Evolutionary conservation across 2,797 vertebrate genomes (phyloP).

Genomic region (Coregonus ussuriensis): DNA sequence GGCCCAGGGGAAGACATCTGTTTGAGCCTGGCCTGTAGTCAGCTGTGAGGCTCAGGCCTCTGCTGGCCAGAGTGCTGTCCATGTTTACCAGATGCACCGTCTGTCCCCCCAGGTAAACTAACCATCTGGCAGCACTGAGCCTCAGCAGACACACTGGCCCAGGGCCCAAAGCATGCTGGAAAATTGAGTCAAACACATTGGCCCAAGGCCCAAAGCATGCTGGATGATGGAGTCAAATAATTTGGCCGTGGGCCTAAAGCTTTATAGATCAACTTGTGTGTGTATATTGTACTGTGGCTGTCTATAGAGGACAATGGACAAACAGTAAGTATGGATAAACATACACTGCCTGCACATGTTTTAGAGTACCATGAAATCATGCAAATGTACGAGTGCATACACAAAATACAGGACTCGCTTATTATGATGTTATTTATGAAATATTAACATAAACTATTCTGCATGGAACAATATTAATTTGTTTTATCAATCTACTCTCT

Average conservation of each 20-base stretch:
- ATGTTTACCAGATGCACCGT: slow-evolving; percentile 70
- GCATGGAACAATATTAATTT: background rate
- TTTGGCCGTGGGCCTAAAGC: background rate
- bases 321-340: background rate
- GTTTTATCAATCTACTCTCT: background rate
- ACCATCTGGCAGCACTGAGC: slow-evolving; percentile 62
- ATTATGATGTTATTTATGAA: background rate
- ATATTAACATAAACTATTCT: background rate
- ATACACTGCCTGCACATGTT: background rate
- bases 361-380: background rate
- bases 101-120: slow-evolving; percentile 64
- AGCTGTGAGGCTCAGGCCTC: slow-evolving; percentile 47
- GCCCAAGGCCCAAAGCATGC: background rate
- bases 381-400: background rate
- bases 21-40: slow-evolving; percentile 58
- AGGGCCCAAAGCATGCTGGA: slow-evolving; percentile 42
- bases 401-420: no score
- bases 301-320: background rate
- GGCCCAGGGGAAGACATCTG: slow-evolving; percentile 64
- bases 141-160: slow-evolving; percentile 56
- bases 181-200: slow-evolving; percentile 31
- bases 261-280: background rate
- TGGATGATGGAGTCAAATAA: background rate
- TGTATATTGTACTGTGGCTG: background rate
- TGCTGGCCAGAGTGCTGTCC: slow-evolving; percentile 41